Evolutionary conservation across 2,888 invertebrate species (phyloP), one percentile per base, ranked within the genome.

Genomic region (Lasioglossum vierecki): DNA sequence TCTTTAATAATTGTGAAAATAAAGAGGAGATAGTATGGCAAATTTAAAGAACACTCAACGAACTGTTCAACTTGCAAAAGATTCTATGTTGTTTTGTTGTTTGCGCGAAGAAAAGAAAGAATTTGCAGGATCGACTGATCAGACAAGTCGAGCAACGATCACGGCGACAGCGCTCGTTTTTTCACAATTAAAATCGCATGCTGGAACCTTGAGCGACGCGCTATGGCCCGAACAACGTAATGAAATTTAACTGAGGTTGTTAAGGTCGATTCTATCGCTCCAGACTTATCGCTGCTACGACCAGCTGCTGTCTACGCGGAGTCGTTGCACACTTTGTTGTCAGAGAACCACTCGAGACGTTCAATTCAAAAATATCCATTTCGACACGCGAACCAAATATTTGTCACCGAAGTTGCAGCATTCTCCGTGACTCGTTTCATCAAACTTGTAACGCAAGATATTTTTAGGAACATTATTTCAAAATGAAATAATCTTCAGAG

Each of bases 231-330:
- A 70, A 71, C 22, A 70, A 60, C 76, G 78, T 86, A 89, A 89
- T 89, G 83, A 89, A 89, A 86, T 88, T 89, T 89, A 89, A 89
- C 88, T 76, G 88, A 80, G 84, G 81, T 86, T 76, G 84, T 89
- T 88, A 88, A 84, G 89, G 83, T 88, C 80, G 89, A 87, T 87
- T 89, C 76, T 80, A 89, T 89, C 82, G 83, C 41, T 46, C 49
- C 74, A 60, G 80, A 76, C 78, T 79, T 80, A 76, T 53, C 80
- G 72, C 60, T 46, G 76, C 46, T 35, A 66, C 79, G n/a, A 26
- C 83, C 74, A 74, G 80, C 80, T 46, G 76, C 73, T 75, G 49
- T 63, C 60, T 68, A 70, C 57, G 26, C 68, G 13, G 30, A 49
- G 44, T 4, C 74, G 74, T 76, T 68, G 76, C 44, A 60, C 60